phyloP scores from a whole-genome alignment of 2,113 vertebrate species.

The Microcebus jonahi region DNA sequence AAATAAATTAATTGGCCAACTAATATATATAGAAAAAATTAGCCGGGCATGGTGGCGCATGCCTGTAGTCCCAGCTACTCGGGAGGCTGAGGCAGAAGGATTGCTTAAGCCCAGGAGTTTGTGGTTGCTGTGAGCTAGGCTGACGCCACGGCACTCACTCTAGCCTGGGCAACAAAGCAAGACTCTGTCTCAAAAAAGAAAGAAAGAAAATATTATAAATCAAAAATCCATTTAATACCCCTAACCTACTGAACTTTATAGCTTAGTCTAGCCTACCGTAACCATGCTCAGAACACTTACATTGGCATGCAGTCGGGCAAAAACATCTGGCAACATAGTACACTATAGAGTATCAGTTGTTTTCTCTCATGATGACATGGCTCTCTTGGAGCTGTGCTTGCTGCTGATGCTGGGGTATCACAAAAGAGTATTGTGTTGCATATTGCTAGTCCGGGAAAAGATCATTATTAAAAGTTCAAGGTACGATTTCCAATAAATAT shows the following conservation, averaged over 20 bases:
- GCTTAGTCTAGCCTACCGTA: background rate
- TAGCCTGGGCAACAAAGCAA: too few relatives aligned
- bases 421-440: too few relatives aligned
- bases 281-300: background rate
- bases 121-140: too few relatives aligned
- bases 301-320: background rate
- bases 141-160: too few relatives aligned
- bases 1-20: too few relatives aligned
- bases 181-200: too few relatives aligned
- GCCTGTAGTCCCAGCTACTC: too few relatives aligned
- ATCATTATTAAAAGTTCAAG: background rate
- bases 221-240: background rate
- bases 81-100: too few relatives aligned
- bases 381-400: background rate
- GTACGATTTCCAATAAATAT: background rate
- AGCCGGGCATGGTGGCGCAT: too few relatives aligned
- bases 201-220: background rate
- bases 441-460: background rate
- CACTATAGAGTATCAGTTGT: background rate
- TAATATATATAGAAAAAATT: too few relatives aligned
- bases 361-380: background rate
- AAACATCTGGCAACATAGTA: background rate
- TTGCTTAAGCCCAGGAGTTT: too few relatives aligned
- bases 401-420: background rate
- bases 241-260: background rate